Evolutionary conservation across 1,140 invertebrate genomes (phyloP), one percentile per base, ranked within the genome.

Genomic region (Rhyzopertha dominica): DNA sequence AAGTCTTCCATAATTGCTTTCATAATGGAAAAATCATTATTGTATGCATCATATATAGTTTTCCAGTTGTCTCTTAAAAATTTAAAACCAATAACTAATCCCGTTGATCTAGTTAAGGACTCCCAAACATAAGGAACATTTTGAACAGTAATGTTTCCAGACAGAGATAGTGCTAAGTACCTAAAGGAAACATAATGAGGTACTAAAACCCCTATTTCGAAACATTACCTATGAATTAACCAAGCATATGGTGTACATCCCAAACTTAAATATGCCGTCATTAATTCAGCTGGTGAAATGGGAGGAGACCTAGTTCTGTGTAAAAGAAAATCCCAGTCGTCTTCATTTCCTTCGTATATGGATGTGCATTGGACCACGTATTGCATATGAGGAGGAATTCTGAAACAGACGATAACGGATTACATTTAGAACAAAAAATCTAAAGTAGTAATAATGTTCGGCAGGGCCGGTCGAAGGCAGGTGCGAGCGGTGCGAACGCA

Each of bases 311-410:
- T 26, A 9, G 60, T 61, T 18, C 60, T 43, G 16, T 58, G 51
- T 58, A 58, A 64, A 8, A 64, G 39, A 18, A 62, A 62, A 22
- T 62, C 53, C 62, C 62, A 64, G 49, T 64, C 60, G 10, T 46
- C 43, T 14, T 49, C 42, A 19, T 58, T 54, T 17, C 60, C 60
- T 1, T 36, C 45, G 43, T 55, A 52, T 5, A 64, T 64, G 2
- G 56, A 58, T 7, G 52, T 51, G 43, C 62, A 64, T 30, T 58
- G 54, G 8, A 57, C 56, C 5, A 53, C 59, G 25, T 35, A 50
- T 7, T 55, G 49, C 31, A 59, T 55, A 26, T 61, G 51, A n/a
- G 46, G 47, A 9, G 51, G 51, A 19, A 64, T 56, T 16, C 61
- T 63, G 37, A 17, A 56, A 53, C 18, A 5, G 43, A 50, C 37